Conservation (phyloP, 2,888 invertebrate species). For the Archips xylosteana region DNA sequence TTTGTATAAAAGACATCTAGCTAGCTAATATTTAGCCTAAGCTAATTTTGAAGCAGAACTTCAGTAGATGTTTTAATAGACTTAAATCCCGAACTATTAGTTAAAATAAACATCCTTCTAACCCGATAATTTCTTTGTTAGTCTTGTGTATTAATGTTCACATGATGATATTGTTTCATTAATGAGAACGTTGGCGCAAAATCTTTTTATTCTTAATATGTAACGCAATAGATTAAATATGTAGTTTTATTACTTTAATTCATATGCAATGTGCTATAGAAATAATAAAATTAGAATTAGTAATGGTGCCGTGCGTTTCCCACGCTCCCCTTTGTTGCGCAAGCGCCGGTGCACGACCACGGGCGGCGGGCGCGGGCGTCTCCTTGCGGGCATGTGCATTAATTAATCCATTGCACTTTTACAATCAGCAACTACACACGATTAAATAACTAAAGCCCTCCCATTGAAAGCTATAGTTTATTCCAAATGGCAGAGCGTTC, state of each 20-base stretch:
- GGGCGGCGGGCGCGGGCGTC: constrained; percentile 13
- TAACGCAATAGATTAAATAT: neutral
- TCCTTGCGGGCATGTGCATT: constrained; percentile 5
- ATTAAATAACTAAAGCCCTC: constrained; percentile 11
- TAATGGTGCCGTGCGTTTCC: constrained; percentile 32
- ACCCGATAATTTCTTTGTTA: neutral
- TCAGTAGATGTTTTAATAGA: neutral
- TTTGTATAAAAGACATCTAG: too few relatives aligned
- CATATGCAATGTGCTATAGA: constrained; percentile 10
- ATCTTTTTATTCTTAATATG: neutral
- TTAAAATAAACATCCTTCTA: neutral
- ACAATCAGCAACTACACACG: neutral
- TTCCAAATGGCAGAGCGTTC: constrained; percentile 23
- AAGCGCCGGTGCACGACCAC: constrained; percentile 39
- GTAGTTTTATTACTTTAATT: constrained; percentile 27
- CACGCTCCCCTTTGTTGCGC: constrained; percentile 42
- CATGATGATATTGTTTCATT: neutral
- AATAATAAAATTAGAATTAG: constrained; percentile 34
- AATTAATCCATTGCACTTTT: constrained; percentile 13
- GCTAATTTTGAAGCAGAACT: too few relatives aligned
- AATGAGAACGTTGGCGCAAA: neutral
- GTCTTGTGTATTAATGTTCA: too few relatives aligned
- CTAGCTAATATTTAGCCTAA: too few relatives aligned
- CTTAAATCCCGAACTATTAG: neutral
- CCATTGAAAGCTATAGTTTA: constrained; percentile 4